A percentile compares a stretch with the other conserved stretches of the same genome.
Evolutionary conservation across 37 sponge, comb jelly and placozoan species (phyloP).

Genomic region (Aplysina aerophoba): DNA sequence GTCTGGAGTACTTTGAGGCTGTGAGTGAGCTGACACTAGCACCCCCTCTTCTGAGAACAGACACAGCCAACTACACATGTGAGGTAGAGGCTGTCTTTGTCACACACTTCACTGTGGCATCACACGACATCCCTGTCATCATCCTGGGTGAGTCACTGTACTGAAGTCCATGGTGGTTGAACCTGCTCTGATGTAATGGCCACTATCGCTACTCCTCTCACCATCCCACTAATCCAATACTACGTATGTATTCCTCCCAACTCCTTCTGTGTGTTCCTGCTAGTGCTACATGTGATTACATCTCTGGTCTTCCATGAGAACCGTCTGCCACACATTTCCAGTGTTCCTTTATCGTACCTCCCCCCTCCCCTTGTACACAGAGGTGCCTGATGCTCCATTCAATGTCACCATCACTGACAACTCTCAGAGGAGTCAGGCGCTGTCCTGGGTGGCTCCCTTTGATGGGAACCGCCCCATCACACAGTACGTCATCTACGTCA

Average conservation of each 20-base stretch:
- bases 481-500: conserved; percentile 31
- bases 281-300: too few relatives aligned
- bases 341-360: too few relatives aligned
- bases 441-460: conserved; percentile 62
- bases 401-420: conserved; percentile 1
- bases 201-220: too few relatives aligned
- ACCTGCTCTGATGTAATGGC: too few relatives aligned
- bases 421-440: conserved; percentile 35
- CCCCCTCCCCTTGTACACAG: conserved; percentile 38
- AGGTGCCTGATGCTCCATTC: conserved; percentile 61
- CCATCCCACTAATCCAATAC: too few relatives aligned
- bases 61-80: conserved; percentile 76
- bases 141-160: conserved; percentile 47
- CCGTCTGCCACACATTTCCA: too few relatives aligned
- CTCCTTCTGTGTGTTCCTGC: too few relatives aligned
- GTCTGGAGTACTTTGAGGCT: conserved; percentile 42
- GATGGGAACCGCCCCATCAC: conserved; percentile 62
- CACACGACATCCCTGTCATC: conserved; percentile 34
- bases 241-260: too few relatives aligned
- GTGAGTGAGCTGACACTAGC: conserved; percentile 48
- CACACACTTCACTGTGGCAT: not conserved
- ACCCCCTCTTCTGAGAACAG: conserved; percentile 36
- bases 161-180: not conserved
- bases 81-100: conserved; percentile 38
- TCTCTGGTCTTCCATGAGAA: too few relatives aligned